A percentile compares a stretch with the other conserved stretches of the same genome.
phyloP scores from a whole-genome alignment of 1,140 invertebrate species.

The Drepana arcuata region DNA sequence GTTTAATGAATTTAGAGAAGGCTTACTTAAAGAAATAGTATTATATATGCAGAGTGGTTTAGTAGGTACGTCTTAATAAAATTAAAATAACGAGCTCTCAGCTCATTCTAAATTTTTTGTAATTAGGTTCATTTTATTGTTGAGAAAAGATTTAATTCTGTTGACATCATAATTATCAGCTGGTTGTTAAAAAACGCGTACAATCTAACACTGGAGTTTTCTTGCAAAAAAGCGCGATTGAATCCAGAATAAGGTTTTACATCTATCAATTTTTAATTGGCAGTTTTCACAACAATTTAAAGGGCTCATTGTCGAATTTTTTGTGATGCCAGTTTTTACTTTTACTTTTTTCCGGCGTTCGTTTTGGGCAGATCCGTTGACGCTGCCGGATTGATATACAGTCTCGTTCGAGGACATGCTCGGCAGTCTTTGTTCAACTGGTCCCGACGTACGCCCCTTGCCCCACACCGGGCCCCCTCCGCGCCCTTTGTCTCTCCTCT shows the following conservation, averaged over 20 bases:
- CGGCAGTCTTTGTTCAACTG: slow-evolving; percentile 64
- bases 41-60: too few species aligned
- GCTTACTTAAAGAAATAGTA: too few species aligned
- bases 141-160: too few species aligned
- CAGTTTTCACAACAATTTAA: slow-evolving; percentile 62
- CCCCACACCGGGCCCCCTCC: slow-evolving; percentile 25
- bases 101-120: too few species aligned
- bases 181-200: too few species aligned
- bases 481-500: slow-evolving; percentile 46
- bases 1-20: too few species aligned
- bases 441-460: slow-evolving; percentile 25
- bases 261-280: slow-evolving; percentile 71
- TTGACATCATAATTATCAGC: too few species aligned
- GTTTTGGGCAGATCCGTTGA: slow-evolving; percentile 64
- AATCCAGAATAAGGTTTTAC: slow-evolving; percentile 41
- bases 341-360: slow-evolving; percentile 48
- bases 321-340: slow-evolving; percentile 45
- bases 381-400: slow-evolving; percentile 69
- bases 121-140: too few species aligned
- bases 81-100: too few species aligned
- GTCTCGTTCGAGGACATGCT: slow-evolving; percentile 57
- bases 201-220: too few species aligned
- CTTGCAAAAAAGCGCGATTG: too few species aligned
- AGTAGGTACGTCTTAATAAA: too few species aligned
- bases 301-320: slow-evolving; percentile 62